These are phyloP conservation scores for Ladona fulva DNA, from an alignment of 1,140 invertebrate species.

Conservation along the genomic window DNA sequence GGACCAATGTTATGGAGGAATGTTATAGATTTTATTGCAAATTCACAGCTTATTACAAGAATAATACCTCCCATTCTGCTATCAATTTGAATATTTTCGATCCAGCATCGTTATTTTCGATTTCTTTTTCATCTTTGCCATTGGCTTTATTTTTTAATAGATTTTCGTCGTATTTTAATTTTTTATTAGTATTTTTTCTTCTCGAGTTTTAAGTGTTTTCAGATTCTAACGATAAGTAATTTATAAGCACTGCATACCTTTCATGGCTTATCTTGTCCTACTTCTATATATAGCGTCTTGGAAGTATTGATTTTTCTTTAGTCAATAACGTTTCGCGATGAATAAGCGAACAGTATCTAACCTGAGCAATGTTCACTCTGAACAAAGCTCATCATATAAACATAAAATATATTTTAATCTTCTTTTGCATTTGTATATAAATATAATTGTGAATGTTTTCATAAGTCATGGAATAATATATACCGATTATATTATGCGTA, in stretches of 20 bases:
- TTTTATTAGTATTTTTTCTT: too few relatives aligned
- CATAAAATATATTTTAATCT: conserved; percentile 5
- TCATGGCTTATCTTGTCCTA: not conserved
- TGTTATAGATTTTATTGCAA: not conserved
- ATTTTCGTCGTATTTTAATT: not conserved
- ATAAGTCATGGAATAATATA: not conserved
- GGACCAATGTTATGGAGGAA: conserved; percentile 4
- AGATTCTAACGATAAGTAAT: not conserved
- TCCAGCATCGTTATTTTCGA: not conserved
- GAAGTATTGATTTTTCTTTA: conserved; percentile 9
- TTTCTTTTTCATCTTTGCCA: not conserved
- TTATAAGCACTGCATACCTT: not conserved
- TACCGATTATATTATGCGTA: not conserved
- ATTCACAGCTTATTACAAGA: not conserved
- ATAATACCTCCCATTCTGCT: not conserved
- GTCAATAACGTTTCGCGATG: not conserved
- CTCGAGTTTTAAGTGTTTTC: too few relatives aligned
- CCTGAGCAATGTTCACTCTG: not conserved
- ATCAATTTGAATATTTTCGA: not conserved
- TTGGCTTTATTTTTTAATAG: not conserved
- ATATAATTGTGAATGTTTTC: conserved; percentile 8
- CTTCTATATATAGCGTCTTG: not conserved
- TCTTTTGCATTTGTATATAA: conserved; percentile 8
- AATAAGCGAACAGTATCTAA: not conserved
- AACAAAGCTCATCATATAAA: not conserved